Conservation (phyloP, 2,888 invertebrate species). For the Alloscopus bannaensis region DNA sequence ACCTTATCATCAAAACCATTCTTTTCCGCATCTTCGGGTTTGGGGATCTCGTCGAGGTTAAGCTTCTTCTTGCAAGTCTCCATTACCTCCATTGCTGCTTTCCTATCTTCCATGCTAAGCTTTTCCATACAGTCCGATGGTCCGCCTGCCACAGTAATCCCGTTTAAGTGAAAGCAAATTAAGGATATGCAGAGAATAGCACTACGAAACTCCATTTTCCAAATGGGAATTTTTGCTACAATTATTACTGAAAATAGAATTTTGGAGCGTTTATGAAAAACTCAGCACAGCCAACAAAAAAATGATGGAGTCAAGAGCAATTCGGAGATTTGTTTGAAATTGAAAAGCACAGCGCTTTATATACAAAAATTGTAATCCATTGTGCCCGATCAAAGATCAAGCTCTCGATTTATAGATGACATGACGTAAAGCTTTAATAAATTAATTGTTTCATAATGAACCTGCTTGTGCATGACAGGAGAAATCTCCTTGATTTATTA, state of each 20-base stretch:
- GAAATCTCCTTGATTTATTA: too few species aligned
- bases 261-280: too few species aligned
- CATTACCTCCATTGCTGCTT: constrained; percentile 30
- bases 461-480: too few species aligned
- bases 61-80: constrained; percentile 57
- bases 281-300: too few species aligned
- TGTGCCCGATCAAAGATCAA: too few species aligned
- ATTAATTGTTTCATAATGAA: too few species aligned
- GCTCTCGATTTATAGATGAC: too few species aligned
- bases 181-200: constrained; percentile 31
- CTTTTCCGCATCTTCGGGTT: constrained; percentile 52
- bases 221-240: not conserved
- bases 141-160: constrained; percentile 29
- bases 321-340: too few species aligned
- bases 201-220: constrained; percentile 28
- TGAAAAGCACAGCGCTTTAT: too few species aligned
- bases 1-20: constrained; percentile 62
- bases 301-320: not conserved
- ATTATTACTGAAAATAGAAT: too few species aligned
- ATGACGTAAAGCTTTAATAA: too few species aligned
- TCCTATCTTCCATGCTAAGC: constrained; percentile 41
- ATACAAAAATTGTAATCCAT: too few species aligned
- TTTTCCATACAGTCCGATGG: constrained; percentile 38
- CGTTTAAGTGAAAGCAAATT: constrained; percentile 45
- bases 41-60: constrained; percentile 32